Conservation (phyloP, 2,113 vertebrate species). For the Tricholaema leucomelas region DNA sequence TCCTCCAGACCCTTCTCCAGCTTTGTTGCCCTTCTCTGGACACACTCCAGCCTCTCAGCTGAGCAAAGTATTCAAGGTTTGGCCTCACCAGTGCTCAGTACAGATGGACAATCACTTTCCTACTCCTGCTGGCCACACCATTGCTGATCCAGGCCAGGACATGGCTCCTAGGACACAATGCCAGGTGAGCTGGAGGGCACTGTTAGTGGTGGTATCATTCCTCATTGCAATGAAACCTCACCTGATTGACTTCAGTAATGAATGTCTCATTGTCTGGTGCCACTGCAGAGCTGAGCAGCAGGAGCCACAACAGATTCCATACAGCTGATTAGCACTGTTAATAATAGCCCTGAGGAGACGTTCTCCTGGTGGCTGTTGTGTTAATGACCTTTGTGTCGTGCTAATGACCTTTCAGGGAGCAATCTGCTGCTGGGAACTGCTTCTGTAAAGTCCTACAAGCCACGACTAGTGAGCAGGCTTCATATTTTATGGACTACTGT, state of each 20-base stretch:
- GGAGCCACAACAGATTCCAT: background rate
- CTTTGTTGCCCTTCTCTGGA: no score
- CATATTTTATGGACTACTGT: background rate
- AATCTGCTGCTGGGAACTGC: background rate
- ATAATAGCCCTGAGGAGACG: background rate
- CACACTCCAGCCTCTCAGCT: no score
- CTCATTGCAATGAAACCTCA: background rate
- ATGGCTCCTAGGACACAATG: background rate
- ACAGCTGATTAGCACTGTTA: background rate
- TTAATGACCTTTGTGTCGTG: constrained; percentile 32
- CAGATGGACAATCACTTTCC: no score
- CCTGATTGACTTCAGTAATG: background rate
- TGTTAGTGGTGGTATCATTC: background rate
- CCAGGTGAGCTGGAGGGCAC: background rate
- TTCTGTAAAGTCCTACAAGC: background rate
- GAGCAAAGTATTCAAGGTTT: no score
- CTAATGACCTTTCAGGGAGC: constrained; percentile 5
- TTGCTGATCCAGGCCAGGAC: no score
- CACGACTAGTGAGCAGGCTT: accelerated
- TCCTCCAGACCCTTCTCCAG: no score
- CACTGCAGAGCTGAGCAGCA: accelerated
- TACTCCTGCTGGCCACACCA: no score
- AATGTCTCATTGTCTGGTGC: background rate
- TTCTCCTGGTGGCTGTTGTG: background rate
- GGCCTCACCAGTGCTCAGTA: no score